Percentiles rank a stretch among this genome's conserved stretches.
Conservation (phyloP, 2,888 invertebrate genomes). For the Amphipyra tragopoginis region DNA sequence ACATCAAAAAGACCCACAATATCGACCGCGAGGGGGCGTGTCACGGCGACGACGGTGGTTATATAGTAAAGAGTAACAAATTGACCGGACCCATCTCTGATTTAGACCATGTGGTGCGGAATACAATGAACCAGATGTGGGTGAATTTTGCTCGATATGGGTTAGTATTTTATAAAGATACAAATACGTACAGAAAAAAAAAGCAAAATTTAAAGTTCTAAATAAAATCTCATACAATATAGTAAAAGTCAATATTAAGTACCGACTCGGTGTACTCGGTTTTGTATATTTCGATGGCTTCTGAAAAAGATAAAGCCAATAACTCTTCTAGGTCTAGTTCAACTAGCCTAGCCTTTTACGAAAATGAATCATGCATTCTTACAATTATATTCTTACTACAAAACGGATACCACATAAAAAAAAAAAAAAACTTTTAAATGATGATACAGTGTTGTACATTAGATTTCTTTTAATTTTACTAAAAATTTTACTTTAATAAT, state of each 20-base stretch:
- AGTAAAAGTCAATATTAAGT: too few species aligned
- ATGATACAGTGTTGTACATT: background rate
- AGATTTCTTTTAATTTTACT: background rate
- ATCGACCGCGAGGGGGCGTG: slow-evolving; percentile 87
- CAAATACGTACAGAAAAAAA: background rate
- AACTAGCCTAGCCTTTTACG: too few species aligned
- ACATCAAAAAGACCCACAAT: slow-evolving; percentile 81
- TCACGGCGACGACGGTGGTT: slow-evolving; percentile 91
- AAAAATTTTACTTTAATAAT: background rate
- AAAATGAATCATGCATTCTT: too few species aligned
- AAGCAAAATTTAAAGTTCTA: background rate
- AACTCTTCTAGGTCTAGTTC: too few species aligned
- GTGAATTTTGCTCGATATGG: slow-evolving; percentile 91
- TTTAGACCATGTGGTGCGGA: slow-evolving; percentile 76
- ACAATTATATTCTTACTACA: too few species aligned
- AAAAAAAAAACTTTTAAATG: background rate
- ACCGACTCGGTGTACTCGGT: too few species aligned
- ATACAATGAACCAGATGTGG: slow-evolving; percentile 89
- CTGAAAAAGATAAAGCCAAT: too few species aligned
- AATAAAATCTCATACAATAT: too few species aligned
- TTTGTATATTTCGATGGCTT: too few species aligned
- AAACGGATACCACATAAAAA: too few species aligned
- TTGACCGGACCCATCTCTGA: slow-evolving; percentile 66
- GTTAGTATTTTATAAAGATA: slow-evolving; percentile 65
- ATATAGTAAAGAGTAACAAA: slow-evolving; percentile 83